These are phyloP conservation scores for Avahi laniger DNA, from an alignment of 2,797 vertebrate species.

Conservation along the genomic window DNA sequence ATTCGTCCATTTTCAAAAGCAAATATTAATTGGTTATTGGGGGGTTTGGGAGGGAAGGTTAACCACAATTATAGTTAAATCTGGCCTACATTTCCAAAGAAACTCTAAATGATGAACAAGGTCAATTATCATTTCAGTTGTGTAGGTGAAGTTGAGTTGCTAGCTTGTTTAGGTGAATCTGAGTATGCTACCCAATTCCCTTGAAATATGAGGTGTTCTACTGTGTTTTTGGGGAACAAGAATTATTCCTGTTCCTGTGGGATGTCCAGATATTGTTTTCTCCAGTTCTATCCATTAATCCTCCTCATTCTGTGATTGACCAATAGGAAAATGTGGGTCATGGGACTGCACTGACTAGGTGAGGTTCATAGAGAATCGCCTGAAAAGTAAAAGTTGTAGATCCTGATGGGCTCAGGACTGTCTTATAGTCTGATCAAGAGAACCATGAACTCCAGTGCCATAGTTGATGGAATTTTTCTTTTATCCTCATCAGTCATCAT, in stretches of 20 bases:
- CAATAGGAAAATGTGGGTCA: neutral
- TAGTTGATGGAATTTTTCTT: neutral
- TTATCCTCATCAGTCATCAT: neutral
- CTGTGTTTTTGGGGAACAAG: neutral
- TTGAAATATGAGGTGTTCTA: neutral
- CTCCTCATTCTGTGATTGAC: neutral
- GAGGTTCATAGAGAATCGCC: neutral
- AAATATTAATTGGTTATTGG: conserved; percentile 34
- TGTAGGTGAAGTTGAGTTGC: neutral
- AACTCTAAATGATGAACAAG: conserved; percentile 13
- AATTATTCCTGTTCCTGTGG: neutral
- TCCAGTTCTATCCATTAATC: neutral
- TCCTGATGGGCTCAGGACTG: neutral
- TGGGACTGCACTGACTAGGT: neutral
- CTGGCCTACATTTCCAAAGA: conserved; percentile 10
- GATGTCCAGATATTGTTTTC: neutral
- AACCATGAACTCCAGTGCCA: neutral
- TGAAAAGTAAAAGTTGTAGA: neutral
- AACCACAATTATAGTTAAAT: conserved; percentile 20
- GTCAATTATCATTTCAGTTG: neutral
- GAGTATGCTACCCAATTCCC: neutral
- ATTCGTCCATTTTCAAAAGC: conserved; percentile 49
- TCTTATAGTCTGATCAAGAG: neutral
- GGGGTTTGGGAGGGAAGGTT: neutral
- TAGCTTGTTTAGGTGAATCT: neutral